phyloP scores from a whole-genome alignment of 2,797 vertebrate species.

The Chaenodraco wilsoni region DNA sequence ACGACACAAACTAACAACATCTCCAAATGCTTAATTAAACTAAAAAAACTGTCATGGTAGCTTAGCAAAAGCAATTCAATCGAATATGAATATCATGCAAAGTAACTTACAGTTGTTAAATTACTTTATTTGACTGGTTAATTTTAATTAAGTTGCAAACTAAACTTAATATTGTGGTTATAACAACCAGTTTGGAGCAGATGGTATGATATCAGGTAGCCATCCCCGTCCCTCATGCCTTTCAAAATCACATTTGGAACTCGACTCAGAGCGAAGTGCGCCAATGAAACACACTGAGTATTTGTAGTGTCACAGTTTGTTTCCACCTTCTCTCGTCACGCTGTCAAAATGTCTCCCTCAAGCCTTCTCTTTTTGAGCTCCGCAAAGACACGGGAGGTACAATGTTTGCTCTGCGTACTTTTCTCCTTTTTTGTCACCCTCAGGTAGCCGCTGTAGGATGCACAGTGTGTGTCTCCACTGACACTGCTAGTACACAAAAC shows the following conservation, averaged over 20 bases:
- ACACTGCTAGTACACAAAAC: slow-evolving; percentile 64
- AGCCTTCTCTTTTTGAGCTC: slow-evolving; percentile 37
- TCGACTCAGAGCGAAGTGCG: slow-evolving; percentile 16
- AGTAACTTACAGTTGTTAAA: background rate
- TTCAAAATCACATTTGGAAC: slow-evolving; percentile 44
- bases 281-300: slow-evolving; percentile 39
- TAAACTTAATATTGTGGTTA: background rate
- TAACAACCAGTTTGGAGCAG: slow-evolving; percentile 15
- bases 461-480: slow-evolving; percentile 51
- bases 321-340: slow-evolving; percentile 51
- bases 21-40: background rate
- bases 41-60: background rate
- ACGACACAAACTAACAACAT: background rate
- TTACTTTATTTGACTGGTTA: background rate
- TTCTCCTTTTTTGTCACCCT: slow-evolving; percentile 25
- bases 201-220: slow-evolving; percentile 26
- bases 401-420: slow-evolving; percentile 34
- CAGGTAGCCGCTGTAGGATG: slow-evolving; percentile 51
- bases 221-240: slow-evolving; percentile 15
- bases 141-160: slow-evolving; percentile 9
- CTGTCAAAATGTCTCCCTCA: slow-evolving; percentile 60
- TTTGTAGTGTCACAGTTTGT: slow-evolving; percentile 61
- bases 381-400: slow-evolving; percentile 41
- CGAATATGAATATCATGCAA: background rate
- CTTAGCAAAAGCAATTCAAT: background rate